Base-by-base conservation (phyloP, 1,140 invertebrate species). In the Calephelis nemesis region DNA sequence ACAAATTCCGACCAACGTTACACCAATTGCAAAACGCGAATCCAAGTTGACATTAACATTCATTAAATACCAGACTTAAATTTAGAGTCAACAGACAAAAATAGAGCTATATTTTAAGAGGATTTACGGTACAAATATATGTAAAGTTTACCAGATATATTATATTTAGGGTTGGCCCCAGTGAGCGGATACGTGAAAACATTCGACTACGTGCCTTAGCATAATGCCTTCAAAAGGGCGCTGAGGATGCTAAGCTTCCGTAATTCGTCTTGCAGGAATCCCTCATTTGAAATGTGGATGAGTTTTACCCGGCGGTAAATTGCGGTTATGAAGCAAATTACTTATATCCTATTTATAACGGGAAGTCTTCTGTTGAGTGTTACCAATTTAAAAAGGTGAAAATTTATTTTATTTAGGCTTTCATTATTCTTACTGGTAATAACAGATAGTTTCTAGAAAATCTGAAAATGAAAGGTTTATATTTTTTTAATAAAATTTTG, bases 121-220 rank as follows among this genome's bases (percentile, higher is more conserved):
- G 89, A 91, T 91, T 91, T 91, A 91, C 87, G 85, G 86, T 84
- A 90, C 89, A 91, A 91, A 91, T 91, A 91, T 91, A 91, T 91
- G 89, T 91, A 88, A 91, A 91, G 89, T 91, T 91, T 88, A 83
- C 81, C 74, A 85, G 80, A 91, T 89, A 89, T 89, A 91, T 91
- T 91, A 91, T 91, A 88, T 90, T 85, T 83, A 85, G 87, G 87
- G 87, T 85, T 75, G 82, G 81, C 75, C 78, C 82, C 79, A 77
- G 85, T 79, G 82, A 73, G 83, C 85, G 79, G 76, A 68, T 80
- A 85, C 89, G 89, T 91, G 89, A 84, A 90, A 90, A 85, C 81
- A 91, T 91, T 85, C 87, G 72, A 76, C 68, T 87, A 88, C 89
- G 89, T 91, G 89, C 89, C 79, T 78, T 77, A 77, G 89, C 89